Conservation (phyloP, 2,113 vertebrate species). For the Calidris pugnax region DNA sequence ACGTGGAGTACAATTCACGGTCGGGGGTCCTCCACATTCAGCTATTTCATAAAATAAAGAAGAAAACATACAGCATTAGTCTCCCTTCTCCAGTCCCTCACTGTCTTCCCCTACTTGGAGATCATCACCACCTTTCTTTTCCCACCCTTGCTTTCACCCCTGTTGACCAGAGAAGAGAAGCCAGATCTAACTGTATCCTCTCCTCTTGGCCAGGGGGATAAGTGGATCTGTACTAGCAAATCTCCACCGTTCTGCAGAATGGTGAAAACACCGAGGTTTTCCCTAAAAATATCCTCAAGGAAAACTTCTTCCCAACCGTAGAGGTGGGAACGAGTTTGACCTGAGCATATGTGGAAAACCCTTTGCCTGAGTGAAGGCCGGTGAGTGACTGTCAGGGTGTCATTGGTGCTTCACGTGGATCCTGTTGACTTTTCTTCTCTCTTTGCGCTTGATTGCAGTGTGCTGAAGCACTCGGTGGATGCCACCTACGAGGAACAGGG, state of each 20-base stretch:
- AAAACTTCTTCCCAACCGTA: neutral
- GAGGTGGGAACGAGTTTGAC: neutral
- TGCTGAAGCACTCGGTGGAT: slow-evolving; percentile 95
- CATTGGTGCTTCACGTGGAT: neutral
- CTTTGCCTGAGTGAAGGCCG: neutral
- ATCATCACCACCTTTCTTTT: neutral
- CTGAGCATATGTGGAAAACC: slow-evolving; percentile 5
- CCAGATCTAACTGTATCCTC: slow-evolving; percentile 36
- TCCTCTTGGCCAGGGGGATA: neutral
- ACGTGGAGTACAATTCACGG: neutral
- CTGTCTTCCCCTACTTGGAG: neutral
- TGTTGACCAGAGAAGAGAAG: slow-evolving; percentile 1
- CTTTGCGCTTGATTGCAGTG: slow-evolving; percentile 75
- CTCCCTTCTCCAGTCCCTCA: neutral
- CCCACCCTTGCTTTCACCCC: neutral
- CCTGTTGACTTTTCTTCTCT: slow-evolving; percentile 16
- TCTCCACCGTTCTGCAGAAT: neutral
- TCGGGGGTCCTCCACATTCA: neutral
- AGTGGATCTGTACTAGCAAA: neutral
- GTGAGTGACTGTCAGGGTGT: neutral
- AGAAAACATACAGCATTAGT: neutral
- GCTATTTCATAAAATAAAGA: neutral
- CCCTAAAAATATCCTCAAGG: neutral
- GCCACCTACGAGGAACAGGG: slow-evolving; percentile 94
- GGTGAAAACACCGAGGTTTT: neutral